Base-by-base conservation (phyloP, 2,797 vertebrate species). In the Tauraco hartlaubi region DNA sequence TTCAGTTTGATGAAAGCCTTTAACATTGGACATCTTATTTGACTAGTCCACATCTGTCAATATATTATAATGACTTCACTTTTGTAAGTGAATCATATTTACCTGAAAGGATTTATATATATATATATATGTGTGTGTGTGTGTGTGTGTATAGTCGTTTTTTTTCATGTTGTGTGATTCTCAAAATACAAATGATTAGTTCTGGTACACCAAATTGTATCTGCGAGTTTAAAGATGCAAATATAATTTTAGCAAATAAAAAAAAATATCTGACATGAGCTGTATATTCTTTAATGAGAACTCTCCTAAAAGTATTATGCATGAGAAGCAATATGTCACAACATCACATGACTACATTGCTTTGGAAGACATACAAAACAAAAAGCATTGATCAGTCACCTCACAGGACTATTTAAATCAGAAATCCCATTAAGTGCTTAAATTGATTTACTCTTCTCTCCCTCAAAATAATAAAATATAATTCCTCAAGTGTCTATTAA, bases 351-450 rank as follows among this genome's bases (percentile, higher is more conserved):
- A 25, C 19, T 77, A 16, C 35, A 52, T 82, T 96, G 52, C 59
- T 93, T 64, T 87, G 64, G 41, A 93, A 95, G 64, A 66, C 41
- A 73, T 5, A 85, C 68, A 91, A 94, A 97, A 93, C 84, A 96
- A 96, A 93, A 96, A 54, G 4, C 61, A 96, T 96, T 97, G 82
- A 96, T 95, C 79, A 96, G 41, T 85, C 88, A 89, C 64, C 68
- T 95, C 63, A 85, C 62, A 94, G 10, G 56, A 85, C 92, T 92
- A 31, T 81, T 97, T 96, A 96, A 69, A 91, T 58, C 37, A 93
- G 86, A 93, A 97, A 96, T 87, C 64, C 64, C 52, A 90, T 96
- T 94, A 95, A 90, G 61, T 73, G 51, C 46, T 76, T 90, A 92
- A 96, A 97, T 74, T 96, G 66, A 72, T 94, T 97, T 97, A 90